Base-by-base conservation (phyloP, 2,888 invertebrate species). In the Elysia crispata region DNA sequence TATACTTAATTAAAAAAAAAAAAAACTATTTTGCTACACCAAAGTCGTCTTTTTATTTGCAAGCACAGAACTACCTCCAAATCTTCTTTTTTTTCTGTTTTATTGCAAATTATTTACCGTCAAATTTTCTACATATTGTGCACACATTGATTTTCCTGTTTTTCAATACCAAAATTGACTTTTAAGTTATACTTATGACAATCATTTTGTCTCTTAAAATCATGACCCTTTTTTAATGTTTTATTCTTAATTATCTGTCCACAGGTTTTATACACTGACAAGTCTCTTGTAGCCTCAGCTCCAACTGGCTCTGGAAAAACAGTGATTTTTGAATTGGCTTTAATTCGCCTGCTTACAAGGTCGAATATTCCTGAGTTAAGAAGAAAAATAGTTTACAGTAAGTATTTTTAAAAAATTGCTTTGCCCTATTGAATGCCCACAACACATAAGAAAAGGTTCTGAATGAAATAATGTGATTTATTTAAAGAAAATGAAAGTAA, bases 291-390 rank as follows among this genome's bases (percentile, higher is more conserved):
- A 13, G 93, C 96, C 1, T 95, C 95, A 83, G 95, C 96, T 0
- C 96, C 96, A 0, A 96, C 96, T 3, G 96, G 96, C 0, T 95
- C 96, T 0, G 96, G 96, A 1, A 96, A 96, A 92, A 96, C 96
- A 0, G 95, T 94, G 30, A 92, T 96, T n/a, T 96, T 96, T 92
- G 96, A 96, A 93, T 93, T 96, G 91, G 95, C 96, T 0, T 95
- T 96, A 80, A 93, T 96, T 0, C 93, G 94, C 79, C 90, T 95
- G 50, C 90, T 96, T 8, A 94, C 94, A 92, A 92, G 75, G 91
- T 89, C 82, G 60, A 62, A 84, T 30, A 41, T 82, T 78, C 50
- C 81, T 83, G 72, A 20, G 11, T 20, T 30, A 33, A 78, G 76
- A 20, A 82, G 81, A 86, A 96, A 95, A 93, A 95, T 95, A 84